These are phyloP conservation scores for Ectemnius lituratus DNA, from an alignment of 2,888 invertebrate genomes.

Conservation along the genomic window DNA sequence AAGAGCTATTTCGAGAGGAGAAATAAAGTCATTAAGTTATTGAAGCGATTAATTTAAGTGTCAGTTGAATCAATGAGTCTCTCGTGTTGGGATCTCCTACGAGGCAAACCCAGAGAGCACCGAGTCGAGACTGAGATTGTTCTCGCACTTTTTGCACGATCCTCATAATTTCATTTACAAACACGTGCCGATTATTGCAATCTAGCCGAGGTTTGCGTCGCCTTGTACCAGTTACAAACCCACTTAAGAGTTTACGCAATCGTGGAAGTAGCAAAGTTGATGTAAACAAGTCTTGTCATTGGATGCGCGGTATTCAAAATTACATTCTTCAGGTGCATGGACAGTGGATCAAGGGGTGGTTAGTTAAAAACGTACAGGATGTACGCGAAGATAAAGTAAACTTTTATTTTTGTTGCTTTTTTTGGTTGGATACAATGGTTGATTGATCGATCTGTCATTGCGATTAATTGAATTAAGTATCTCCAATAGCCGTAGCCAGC, in stretches of 20 bases:
- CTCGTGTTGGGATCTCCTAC: no score
- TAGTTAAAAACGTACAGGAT: conserved; percentile 11
- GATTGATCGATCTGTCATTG: conserved; percentile 43
- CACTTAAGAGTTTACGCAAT: conserved; percentile 1
- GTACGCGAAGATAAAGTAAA: conserved; percentile 64
- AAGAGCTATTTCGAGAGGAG: no score
- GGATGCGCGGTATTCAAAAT: no score
- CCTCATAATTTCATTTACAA: conserved; percentile 6
- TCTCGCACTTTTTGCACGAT: not conserved
- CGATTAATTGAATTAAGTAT: conserved; percentile 57
- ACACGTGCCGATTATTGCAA: conserved; percentile 3
- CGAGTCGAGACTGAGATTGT: not conserved
- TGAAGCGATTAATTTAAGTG: no score
- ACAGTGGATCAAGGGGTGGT: no score
- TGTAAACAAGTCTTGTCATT: not conserved
- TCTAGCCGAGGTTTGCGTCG: conserved; percentile 2
- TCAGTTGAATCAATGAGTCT: no score
- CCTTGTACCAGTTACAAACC: conserved; percentile 1
- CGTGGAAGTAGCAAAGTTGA: not conserved
- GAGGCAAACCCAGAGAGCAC: not conserved
- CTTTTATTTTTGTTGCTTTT: conserved; percentile 55
- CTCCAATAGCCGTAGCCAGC: conserved; percentile 40
- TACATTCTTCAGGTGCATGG: no score
- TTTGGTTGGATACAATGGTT: conserved; percentile 57
- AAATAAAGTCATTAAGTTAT: no score